Conservation (phyloP, 2,797 vertebrate genomes). For the Squalus acanthias region DNA sequence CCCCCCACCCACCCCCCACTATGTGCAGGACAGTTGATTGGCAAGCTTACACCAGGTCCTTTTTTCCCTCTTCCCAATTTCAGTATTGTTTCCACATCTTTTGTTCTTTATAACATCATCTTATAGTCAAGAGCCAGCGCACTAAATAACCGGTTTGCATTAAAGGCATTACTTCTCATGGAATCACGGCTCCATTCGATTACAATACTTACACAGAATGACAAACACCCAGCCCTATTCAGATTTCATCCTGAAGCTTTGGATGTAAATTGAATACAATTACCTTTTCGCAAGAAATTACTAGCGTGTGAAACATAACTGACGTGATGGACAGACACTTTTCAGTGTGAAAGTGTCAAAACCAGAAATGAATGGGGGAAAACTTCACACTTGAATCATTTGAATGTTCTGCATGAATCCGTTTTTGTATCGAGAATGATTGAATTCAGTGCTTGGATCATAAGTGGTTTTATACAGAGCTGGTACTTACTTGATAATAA, state of each 20-base stretch:
- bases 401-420: background rate
- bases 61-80: background rate
- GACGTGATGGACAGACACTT: background rate
- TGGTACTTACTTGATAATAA: background rate
- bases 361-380: background rate
- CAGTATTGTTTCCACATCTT: background rate
- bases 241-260: background rate
- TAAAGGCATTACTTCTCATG: background rate
- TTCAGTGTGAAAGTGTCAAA: constrained; percentile 1
- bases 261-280: background rate
- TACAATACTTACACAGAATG: background rate
- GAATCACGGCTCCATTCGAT: background rate
- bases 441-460: background rate
- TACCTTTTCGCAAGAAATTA: background rate
- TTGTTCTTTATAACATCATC: background rate
- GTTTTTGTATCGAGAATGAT: background rate
- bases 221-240: background rate
- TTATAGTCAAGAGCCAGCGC: background rate
- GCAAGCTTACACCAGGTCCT: background rate
- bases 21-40: background rate
- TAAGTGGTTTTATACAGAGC: background rate
- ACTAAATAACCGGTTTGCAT: background rate
- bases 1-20: background rate
- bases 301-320: background rate
- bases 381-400: background rate